Evolutionary conservation across 1,140 invertebrate genomes (phyloP).

Genomic region (Periplaneta americana): DNA sequence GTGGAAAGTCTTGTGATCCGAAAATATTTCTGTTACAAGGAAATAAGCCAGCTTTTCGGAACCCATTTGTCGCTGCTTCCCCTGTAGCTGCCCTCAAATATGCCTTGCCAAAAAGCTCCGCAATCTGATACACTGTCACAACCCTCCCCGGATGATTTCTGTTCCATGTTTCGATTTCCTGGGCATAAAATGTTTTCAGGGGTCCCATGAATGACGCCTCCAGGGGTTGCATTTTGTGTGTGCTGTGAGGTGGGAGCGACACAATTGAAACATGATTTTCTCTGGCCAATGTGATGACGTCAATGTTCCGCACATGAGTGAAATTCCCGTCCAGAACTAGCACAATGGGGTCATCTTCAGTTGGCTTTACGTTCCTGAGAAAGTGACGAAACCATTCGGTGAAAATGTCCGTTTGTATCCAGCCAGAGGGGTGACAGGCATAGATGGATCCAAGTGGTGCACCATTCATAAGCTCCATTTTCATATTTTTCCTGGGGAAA

Average conservation of each 20-base stretch:
- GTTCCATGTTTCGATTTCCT: conserved; percentile 20
- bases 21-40: conserved; percentile 34
- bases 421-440: conserved; percentile 29
- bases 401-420: conserved; percentile 32
- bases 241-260: conserved; percentile 33
- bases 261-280: conserved; percentile 33
- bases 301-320: conserved; percentile 34
- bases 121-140: conserved; percentile 28
- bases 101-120: conserved; percentile 31
- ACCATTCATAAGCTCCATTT: conserved; percentile 20
- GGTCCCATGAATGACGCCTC: conserved; percentile 37
- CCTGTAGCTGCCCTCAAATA: conserved; percentile 32
- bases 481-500: conserved; percentile 29
- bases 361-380: conserved; percentile 21
- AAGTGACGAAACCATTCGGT: conserved; percentile 34
- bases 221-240: no score
- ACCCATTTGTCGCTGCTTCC: conserved; percentile 34
- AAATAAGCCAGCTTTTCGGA: conserved; percentile 35
- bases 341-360: conserved; percentile 27
- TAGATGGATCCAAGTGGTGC: conserved; percentile 25
- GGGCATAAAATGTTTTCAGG: conserved; percentile 24
- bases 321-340: conserved; percentile 36
- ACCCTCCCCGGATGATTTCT: conserved; percentile 1
- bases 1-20: conserved; percentile 30
- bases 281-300: conserved; percentile 30